Evolutionary conservation across 2,113 vertebrate species (phyloP).

Genomic region (Mellivora capensis): DNA sequence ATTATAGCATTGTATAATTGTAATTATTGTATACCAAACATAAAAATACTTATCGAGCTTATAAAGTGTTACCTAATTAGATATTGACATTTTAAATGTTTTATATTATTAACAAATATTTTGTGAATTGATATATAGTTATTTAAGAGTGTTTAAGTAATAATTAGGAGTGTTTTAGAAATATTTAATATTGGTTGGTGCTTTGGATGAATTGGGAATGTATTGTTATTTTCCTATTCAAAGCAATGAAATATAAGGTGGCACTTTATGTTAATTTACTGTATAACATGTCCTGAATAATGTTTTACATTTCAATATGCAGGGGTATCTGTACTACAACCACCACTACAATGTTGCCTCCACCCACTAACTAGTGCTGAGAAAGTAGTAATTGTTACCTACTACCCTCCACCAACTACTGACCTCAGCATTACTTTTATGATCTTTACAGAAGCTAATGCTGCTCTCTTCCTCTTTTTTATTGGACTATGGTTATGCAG

Average conservation of each 20-base stretch:
- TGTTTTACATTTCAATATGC: background rate
- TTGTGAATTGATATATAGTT: background rate
- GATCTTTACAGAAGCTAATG: background rate
- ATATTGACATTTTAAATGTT: background rate
- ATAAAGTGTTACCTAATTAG: background rate
- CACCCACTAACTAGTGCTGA: background rate
- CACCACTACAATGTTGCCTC: background rate
- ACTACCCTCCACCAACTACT: background rate
- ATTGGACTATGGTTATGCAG: background rate
- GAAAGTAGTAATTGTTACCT: background rate
- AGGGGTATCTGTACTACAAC: background rate
- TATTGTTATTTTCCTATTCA: slow-evolving; percentile 15
- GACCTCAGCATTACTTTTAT: background rate
- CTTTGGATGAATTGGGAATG: background rate
- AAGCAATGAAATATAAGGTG: background rate
- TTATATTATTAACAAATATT: background rate
- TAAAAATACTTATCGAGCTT: background rate
- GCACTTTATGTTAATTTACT: background rate
- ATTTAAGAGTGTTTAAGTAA: background rate
- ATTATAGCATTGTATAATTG: background rate
- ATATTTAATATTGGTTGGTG: background rate
- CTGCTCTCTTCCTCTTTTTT: background rate
- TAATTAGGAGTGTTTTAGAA: background rate
- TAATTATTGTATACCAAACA: slow-evolving; percentile 17
- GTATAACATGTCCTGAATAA: background rate